Base-by-base conservation (phyloP, 1,140 invertebrate species). In the Pseudomyrmex flavicornis region DNA sequence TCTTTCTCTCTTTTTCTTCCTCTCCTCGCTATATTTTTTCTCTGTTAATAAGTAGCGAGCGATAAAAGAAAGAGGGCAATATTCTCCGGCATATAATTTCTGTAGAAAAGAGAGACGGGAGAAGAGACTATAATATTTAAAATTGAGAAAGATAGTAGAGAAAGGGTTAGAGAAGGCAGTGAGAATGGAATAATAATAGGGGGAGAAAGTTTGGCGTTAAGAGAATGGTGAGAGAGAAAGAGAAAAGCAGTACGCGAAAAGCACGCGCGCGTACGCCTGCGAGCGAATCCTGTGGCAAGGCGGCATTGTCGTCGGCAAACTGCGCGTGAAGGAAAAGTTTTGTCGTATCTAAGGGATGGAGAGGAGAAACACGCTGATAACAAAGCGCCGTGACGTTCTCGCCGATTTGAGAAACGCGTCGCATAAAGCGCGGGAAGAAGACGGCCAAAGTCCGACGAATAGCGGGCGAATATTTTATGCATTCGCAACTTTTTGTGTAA, bases 321-420 rank as follows among this genome's bases (percentile, higher is more conserved):
- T 74, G 80, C 80, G 50, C 80, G 15, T 72, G 80, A 70, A 46
- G 58, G 59, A 82, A 82, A 82, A 82, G 69, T 82, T 82, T 75
- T 13, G 46, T 54, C 44, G 54, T 48, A 58, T 20, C 7, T 46
- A 35, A 2, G 56, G 26, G 3, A 52, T 8, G 58, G 58, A 35
- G 46, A 63, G 22, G 48, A 54, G 48, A 82, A 76, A 76, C 70
- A 82, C 70, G 59, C 50, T 75, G 80, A 82, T 82, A 82, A 82
- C 80, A 76, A 82, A 82, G 70, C 26, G 50, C 48, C 58, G 15
- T 10, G 44, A 50, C 63, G 9, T 77, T 12, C 63, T 77, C 50
- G 54, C 44, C 76, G 76, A 80, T 72, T 80, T 72, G 76, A 80
- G 76, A 72, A 72, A 44, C 66, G 22, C 66, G 66, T 59, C 66